Base-by-base conservation (phyloP, 1,140 invertebrate species). In the Bombus superbus region DNA sequence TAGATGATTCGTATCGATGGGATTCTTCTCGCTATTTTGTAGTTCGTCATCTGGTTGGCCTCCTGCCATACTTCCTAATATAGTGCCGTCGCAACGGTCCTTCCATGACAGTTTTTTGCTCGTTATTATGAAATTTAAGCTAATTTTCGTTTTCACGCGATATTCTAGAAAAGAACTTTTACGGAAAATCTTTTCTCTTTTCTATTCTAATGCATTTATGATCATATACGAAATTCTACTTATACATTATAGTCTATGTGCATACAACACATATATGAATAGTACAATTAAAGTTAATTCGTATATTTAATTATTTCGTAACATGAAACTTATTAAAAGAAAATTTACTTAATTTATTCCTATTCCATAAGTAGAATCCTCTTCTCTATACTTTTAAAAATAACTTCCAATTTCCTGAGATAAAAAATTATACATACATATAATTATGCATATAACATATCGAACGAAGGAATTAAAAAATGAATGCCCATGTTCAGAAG, bases 21-120 rank as follows among this genome's bases (percentile, higher is more conserved):
- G 32, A 66, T 76, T 83, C 42, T 40, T 83, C 11, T 44, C 28
- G 38, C 35, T 38, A 40, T 10, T 76, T 66, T 47, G 28, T 47
- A 28, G 18, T 44, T 76, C 40, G 71, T 75, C 57, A 53, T 40
- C 73, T 83, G 42, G 35, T 66, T 83, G 81, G 81, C 81, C 59
- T 32, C 42, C 32, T 83, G 81, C 81, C 81, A 83, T 66, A 66
- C 35, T 83, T 76, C 81, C 81, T 76, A 83, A 83, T 83, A 76
- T 76, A 62, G 81, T 32, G 32, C 32, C 42, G 25, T 9, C 42
- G 73, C 81, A 42, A 38, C 57, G 57, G 4, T 76, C 35, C 35
- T 66, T 64, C 71, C 32, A 42, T 47, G 4, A 47, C 4, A 59
- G 15, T 64, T 47, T 82, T 75, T 82, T 64, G 5, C 25, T 6